Conservation (phyloP, 2,888 invertebrate genomes). For the Drosophila lutescens region DNA sequence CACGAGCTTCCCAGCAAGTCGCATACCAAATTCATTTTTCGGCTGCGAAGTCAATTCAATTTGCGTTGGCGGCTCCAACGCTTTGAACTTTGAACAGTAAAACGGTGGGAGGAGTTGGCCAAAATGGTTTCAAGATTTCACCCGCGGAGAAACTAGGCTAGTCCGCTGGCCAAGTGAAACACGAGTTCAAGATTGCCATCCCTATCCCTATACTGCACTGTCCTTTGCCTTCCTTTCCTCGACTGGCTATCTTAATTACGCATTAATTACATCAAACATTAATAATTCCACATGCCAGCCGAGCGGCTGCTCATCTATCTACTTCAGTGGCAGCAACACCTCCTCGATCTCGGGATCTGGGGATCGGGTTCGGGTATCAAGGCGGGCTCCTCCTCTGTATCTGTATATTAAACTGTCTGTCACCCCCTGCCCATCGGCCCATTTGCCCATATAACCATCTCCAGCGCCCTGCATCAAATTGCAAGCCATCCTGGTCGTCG, state of each 20-base stretch:
- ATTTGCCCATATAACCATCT: constrained; percentile 20
- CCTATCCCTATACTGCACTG: constrained; percentile 2
- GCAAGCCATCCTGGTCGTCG: constrained; percentile 39
- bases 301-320: constrained; percentile 65
- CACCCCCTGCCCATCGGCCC: constrained; percentile 30
- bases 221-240: constrained; percentile 28
- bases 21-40: constrained; percentile 15
- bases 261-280: constrained; percentile 81
- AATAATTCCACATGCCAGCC: constrained; percentile 64
- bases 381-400: constrained; percentile 31
- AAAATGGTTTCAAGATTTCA: constrained; percentile 29
- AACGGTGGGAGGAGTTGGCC: constrained; percentile 43
- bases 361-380: constrained; percentile 22
- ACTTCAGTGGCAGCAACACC: constrained; percentile 74
- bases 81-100: constrained; percentile 59
- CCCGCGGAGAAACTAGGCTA: constrained; percentile 36
- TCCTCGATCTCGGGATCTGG: constrained; percentile 43
- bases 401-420: constrained; percentile 43
- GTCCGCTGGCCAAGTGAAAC: background rate
- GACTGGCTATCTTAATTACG: constrained; percentile 77
- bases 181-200: constrained; percentile 4
- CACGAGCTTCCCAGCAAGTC: constrained; percentile 41
- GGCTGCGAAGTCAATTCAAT: constrained; percentile 46
- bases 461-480: constrained; percentile 41
- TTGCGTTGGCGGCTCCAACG: constrained; percentile 72